phyloP scores from a whole-genome alignment of 1,140 invertebrate genomes.

The Caenorhabditis brenneri region DNA sequence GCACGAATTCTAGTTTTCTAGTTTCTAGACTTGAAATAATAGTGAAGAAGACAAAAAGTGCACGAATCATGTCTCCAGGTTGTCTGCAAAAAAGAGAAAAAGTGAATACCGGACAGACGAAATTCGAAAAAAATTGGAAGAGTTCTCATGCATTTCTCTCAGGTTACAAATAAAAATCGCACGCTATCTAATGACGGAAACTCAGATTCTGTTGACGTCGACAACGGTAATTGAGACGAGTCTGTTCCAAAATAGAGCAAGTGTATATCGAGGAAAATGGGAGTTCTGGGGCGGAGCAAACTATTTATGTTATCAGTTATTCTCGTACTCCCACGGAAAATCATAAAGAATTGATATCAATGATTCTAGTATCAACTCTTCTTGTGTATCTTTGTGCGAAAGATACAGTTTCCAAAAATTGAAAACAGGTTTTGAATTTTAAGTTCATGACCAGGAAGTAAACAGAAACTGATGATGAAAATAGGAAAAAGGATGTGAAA shows the following conservation, averaged over 20 bases:
- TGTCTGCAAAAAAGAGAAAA: constrained; percentile 6
- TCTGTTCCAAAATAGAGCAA: constrained; percentile 32
- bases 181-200: constrained; percentile 40
- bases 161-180: constrained; percentile 25
- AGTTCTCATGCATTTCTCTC: constrained; percentile 30
- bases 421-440: background rate
- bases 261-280: background rate
- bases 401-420: background rate
- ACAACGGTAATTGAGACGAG: constrained; percentile 30
- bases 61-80: background rate
- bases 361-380: too few relatives aligned
- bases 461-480: background rate
- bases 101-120: background rate
- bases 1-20: constrained; percentile 47
- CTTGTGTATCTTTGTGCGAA: too few relatives aligned
- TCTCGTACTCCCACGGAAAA: background rate
- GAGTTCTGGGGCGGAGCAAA: background rate
- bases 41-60: background rate
- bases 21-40: background rate
- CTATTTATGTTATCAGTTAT: background rate
- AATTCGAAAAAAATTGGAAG: background rate
- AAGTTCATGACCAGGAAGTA: background rate
- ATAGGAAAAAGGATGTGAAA: too few relatives aligned
- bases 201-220: constrained; percentile 14
- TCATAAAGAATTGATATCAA: too few relatives aligned